phyloP scores from a whole-genome alignment of 2,797 vertebrate species.

The Nasua narica region DNA sequence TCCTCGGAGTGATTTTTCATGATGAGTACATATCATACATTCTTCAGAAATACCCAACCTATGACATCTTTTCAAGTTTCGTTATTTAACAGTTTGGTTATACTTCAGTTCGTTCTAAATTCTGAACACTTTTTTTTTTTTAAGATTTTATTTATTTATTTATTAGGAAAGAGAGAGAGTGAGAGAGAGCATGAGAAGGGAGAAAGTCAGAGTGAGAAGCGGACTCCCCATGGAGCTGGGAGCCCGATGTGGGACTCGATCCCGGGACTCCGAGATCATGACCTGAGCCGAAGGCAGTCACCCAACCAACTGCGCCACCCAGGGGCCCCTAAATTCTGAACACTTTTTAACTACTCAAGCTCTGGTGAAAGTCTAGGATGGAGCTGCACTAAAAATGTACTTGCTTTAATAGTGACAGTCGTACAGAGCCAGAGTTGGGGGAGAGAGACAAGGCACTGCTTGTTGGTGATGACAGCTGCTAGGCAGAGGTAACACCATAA shows the following conservation, averaged over 20 bases:
- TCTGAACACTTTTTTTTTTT: slow-evolving; percentile 5
- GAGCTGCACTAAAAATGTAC: background rate
- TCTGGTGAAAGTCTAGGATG: background rate
- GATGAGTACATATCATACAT: background rate
- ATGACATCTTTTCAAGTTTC: background rate
- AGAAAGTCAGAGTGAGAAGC: too few species aligned
- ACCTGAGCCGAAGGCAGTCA: too few species aligned
- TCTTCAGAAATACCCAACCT: background rate
- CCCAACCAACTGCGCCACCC: too few species aligned
- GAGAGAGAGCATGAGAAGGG: too few species aligned
- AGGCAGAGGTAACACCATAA: background rate
- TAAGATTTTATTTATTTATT: too few species aligned
- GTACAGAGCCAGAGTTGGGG: background rate
- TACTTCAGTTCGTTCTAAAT: slow-evolving; percentile 13
- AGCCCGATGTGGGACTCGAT: too few species aligned
- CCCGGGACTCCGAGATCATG: too few species aligned
- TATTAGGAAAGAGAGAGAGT: too few species aligned
- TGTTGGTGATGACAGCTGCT: background rate
- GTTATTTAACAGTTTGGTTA: background rate
- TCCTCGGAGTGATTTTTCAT: background rate
- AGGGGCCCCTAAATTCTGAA: slow-evolving; percentile 29
- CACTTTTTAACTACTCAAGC: background rate
- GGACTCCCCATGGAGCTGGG: too few species aligned
- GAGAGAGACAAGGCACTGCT: background rate
- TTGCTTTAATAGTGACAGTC: background rate